phyloP scores from a whole-genome alignment of 2,888 invertebrate species.

The Pristionchus maxplancki region DNA sequence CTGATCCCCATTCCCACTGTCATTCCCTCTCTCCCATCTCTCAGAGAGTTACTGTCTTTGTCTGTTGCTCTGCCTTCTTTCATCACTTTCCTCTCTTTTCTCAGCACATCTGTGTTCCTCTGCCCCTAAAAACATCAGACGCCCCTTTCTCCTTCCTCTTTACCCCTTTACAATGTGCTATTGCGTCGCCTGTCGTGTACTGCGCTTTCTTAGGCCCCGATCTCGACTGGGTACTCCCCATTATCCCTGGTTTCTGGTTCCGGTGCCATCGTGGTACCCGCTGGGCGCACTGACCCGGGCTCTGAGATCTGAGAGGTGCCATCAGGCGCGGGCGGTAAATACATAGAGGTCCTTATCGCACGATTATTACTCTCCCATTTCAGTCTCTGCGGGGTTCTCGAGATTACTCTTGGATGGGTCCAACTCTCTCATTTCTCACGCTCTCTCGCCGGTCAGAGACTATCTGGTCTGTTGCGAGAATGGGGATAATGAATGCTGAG shows the following conservation, averaged over 20 bases:
- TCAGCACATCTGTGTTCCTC: not conserved
- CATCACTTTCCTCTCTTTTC: not conserved
- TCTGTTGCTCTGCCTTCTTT: not conserved
- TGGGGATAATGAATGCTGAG: too few species aligned
- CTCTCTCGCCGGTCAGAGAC: too few species aligned
- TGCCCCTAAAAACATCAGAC: not conserved
- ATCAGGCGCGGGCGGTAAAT: not conserved
- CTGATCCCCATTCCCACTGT: too few species aligned
- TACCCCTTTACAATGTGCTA: not conserved
- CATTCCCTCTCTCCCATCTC: not conserved
- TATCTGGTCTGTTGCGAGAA: too few species aligned
- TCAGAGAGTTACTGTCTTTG: not conserved
- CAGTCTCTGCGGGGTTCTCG: not conserved
- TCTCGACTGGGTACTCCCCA: too few species aligned
- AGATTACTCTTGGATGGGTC: not conserved
- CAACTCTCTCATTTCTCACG: too few species aligned
- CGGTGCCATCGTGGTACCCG: not conserved
- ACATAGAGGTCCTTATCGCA: not conserved
- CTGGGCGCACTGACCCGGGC: not conserved
- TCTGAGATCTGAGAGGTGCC: not conserved
- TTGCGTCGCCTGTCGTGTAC: not conserved
- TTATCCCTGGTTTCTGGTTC: not conserved
- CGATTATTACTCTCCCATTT: not conserved
- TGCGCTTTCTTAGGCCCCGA: too few species aligned
- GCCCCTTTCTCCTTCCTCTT: not conserved